Conservation (phyloP, 2,113 vertebrate species). For the Ceratotherium simum region DNA sequence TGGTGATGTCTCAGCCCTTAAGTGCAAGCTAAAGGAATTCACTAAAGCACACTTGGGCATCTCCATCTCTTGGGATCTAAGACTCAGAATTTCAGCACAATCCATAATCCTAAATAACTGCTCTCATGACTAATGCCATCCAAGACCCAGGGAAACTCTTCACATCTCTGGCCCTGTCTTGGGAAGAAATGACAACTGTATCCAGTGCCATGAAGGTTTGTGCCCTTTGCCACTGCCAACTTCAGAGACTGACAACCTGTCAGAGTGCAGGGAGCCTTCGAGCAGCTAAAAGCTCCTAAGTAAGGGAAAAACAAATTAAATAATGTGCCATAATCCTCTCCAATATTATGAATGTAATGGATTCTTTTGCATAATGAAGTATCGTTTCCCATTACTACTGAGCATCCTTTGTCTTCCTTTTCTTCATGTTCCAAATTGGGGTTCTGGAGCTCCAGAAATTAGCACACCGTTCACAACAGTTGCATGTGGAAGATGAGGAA, state of each 20-base stretch:
- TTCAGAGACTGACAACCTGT: background rate
- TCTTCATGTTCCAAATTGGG: background rate
- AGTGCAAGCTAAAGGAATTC: background rate
- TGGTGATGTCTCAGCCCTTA: background rate
- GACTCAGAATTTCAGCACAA: background rate
- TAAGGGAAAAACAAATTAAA: constrained; percentile 4
- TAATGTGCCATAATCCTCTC: background rate
- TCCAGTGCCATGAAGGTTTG: background rate
- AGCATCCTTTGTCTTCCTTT: background rate
- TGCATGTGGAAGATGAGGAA: background rate
- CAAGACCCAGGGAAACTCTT: background rate
- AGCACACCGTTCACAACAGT: background rate
- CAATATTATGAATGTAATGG: background rate
- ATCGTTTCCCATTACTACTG: background rate
- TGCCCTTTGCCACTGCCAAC: background rate
- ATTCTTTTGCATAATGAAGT: background rate
- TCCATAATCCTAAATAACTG: background rate
- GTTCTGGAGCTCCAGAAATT: background rate
- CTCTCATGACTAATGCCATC: background rate
- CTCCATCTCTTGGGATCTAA: background rate
- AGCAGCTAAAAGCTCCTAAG: background rate
- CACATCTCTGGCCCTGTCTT: background rate
- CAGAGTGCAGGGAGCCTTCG: background rate
- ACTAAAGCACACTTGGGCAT: background rate
- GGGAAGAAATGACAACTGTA: background rate